Base-by-base conservation (phyloP, 2,888 invertebrate genomes). In the Xanthostigma xanthostigma region DNA sequence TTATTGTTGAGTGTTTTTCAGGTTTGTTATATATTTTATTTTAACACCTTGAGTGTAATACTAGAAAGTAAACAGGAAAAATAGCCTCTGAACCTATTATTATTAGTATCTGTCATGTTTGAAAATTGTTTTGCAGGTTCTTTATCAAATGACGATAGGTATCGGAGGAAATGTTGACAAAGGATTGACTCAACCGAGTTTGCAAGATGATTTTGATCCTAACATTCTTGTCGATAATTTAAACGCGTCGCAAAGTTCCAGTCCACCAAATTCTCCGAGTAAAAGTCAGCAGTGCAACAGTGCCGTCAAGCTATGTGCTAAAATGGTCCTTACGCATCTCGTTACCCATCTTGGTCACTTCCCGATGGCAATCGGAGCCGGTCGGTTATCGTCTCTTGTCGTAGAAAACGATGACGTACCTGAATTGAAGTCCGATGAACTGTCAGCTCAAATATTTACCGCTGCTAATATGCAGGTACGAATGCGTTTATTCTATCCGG, bases 271-370 rank as follows among this genome's bases (percentile, higher is more conserved):
- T 63, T 74, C 51, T 64, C 75, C 56, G 67, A 74, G 57, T 66
- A 64, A 62, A 49, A 71, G 68, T 49, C 68, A 69, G 44, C 67
- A 71, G 33, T 74, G 72, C 57, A 71, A 71, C 39, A 65, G 67
- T 39, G 72, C 81, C 1, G 75, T 84, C 38, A 71, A 74, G 49
- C 65, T 75, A 44, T 75, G 75, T 51, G 74, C 75, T 2, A 70
- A 72, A 53, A 72, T 73, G 0, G 69, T 75, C 8, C 76, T 92
- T 61, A 81, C 84, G 56, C 94, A 96, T 68, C 73, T 96, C 56
- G 84, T 95, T 8, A 84, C 93, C 55, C 91, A 92, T 70, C 70
- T 95, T 56, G 92, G 92, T 0, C 95, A 96, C 65, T 96, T 95
- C 72, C 96, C 96, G 11, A 83, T 91, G 71, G 88, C 90, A 52